Base-by-base conservation (phyloP, 2,888 invertebrate genomes). In the Hypsopygia costalis region DNA sequence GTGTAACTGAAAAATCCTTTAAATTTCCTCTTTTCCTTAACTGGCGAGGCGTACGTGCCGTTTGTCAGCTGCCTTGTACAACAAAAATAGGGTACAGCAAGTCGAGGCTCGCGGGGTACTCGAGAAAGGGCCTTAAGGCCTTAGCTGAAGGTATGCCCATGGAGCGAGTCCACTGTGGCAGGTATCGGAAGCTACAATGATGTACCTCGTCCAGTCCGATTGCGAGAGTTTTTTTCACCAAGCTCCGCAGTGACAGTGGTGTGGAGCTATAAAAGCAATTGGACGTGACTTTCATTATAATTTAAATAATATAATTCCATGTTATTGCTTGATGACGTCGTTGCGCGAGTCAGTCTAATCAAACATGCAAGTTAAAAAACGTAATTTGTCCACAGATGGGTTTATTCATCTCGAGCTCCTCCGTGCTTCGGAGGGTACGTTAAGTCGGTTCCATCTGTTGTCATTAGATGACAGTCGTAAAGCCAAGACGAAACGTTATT, bases 101-200 rank as follows among this genome's bases (percentile, higher is more conserved):
- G 11, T 11, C 5, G 7, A 1, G 31, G 12, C 2, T 11, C 12
- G 36, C 34, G 16, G 4, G 40, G 40, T 33, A 33, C 30, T 16
- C 22, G 25, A 39, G 8, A 5, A 35, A 6, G 7, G 34, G 22
- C 3, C 12, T 58, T 55, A 44, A 37, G 31, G 4, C 9, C 9
- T n/a, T 2, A 41, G 43, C 32, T 36, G 52, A 57, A 55, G 57
- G 62, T 62, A 55, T 61, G 59, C 58, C 12, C 6, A 54, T 45
- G 62, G 44, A 51, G 57, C 62, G 62, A 55, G 59, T 58, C 61
- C 61, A 55, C 68, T 55, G 66, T 71, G 71, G 73, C 75, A 72
- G 72, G 76, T 74, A 80, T 78, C 76, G 78, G 63, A 60, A 65
- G 71, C 79, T 67, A 72, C 79, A 73, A 74, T 81, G 80, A 81